These are phyloP conservation scores for Hylaea fasciaria DNA, from an alignment of 2,888 invertebrate species.

Conservation along the genomic window DNA sequence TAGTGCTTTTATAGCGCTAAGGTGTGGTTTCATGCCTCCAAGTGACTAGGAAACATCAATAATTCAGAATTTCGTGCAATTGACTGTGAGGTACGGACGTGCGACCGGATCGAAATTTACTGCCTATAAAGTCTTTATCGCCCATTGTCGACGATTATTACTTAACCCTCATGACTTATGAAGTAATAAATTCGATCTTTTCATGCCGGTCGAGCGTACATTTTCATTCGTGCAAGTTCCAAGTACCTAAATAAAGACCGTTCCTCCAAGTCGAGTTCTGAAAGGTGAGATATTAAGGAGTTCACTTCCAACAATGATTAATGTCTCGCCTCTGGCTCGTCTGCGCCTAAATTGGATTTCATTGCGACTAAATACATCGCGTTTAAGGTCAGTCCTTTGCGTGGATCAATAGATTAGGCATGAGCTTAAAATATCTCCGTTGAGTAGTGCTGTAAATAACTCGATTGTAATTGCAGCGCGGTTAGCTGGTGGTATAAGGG, in stretches of 20 bases:
- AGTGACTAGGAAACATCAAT: slow-evolving; percentile 48
- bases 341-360: slow-evolving; percentile 42
- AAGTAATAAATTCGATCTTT: slow-evolving; percentile 82
- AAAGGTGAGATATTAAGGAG: slow-evolving; percentile 49
- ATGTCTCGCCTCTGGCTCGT: slow-evolving; percentile 43
- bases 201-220: slow-evolving; percentile 67
- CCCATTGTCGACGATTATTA: slow-evolving; percentile 84
- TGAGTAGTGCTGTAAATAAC: slow-evolving; percentile 68
- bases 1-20: slow-evolving; percentile 53
- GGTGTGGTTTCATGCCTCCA: slow-evolving; percentile 50
- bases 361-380: slow-evolving; percentile 42
- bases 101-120: slow-evolving; percentile 80
- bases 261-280: slow-evolving; percentile 42
- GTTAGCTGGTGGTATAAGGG: slow-evolving; percentile 62
- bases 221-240: slow-evolving; percentile 55
- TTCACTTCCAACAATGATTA: slow-evolving; percentile 46
- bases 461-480: slow-evolving; percentile 68
- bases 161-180: slow-evolving; percentile 84
- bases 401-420: slow-evolving; percentile 66
- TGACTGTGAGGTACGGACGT: slow-evolving; percentile 58
- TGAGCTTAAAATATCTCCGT: slow-evolving; percentile 66
- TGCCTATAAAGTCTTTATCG: slow-evolving; percentile 83
- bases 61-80: slow-evolving; percentile 65
- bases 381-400: slow-evolving; percentile 50
- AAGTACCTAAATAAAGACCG: slow-evolving; percentile 57